Evolutionary conservation across 2,797 vertebrate species (phyloP), one percentile per base, ranked within the genome.

Genomic region (Enteromius argenteus): DNA sequence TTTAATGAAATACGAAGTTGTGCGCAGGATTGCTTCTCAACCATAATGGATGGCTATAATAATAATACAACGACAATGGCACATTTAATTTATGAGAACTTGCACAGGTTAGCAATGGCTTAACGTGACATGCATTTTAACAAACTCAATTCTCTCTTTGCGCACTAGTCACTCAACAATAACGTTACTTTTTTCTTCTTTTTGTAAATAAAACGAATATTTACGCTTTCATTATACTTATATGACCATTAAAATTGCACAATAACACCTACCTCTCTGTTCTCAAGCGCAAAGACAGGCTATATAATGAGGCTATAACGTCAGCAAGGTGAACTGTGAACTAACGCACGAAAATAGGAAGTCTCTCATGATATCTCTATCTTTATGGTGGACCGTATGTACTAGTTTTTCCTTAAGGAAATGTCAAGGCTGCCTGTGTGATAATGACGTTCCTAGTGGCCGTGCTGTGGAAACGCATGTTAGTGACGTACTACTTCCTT

Each of bases 241-340:
- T 23, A 19, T 56, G 2, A 30, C 13, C 67, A 15, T 51, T 19
- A 32, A n/a, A 69, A 69, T 42, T 3, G 23, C 8, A 32, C 11
- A 73, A 17, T 35, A 46, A 60, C 17, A 73, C 80, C 13, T 60
- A 81, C 39, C 80, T 81, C 14, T 39, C 80, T 35, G 68, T 73
- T 73, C 21, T 62, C 53, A 32, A n/a, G 14, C 67, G 56, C 23
- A 21, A 27, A 14, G 1, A 17, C 15, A 11, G 23, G 21, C 30
- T 44, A 9, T 13, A 72, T 58, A 42, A 46, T 15, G 17, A 62
- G 21, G n/a, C 67, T 35, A 58, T 5, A 60, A 53, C 11, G 66
- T 58, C 79, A 56, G 4, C 8, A 11, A 42, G n/a, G 2, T 19
- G 58, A 62, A 81, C 51, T 19, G 51, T 15, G 3, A 35, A n/a